phyloP scores from a whole-genome alignment of 2,888 invertebrate genomes.

The Andricus quercusramuli region DNA sequence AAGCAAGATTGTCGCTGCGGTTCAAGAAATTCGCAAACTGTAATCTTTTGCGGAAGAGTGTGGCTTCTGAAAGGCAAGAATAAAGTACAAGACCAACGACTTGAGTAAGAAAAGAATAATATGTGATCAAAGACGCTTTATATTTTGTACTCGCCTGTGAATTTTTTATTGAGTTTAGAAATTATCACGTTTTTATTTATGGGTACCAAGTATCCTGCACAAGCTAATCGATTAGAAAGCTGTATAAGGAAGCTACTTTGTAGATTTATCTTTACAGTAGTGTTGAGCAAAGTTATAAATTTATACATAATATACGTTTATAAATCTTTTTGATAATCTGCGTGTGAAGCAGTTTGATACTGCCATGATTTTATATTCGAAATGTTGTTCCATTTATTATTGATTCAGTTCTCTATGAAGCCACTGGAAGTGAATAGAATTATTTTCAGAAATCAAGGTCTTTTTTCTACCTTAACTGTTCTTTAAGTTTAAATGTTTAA shows the following conservation, averaged over 20 bases:
- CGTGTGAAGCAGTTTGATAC: slow-evolving; percentile 39
- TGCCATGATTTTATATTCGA: neutral
- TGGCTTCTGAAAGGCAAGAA: slow-evolving; percentile 34
- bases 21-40: slow-evolving; percentile 82
- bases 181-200: slow-evolving; percentile 23
- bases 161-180: slow-evolving; percentile 50
- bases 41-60: slow-evolving; percentile 52
- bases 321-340: slow-evolving; percentile 36
- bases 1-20: slow-evolving; percentile 87
- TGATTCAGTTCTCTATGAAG: slow-evolving; percentile 22
- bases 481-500: neutral
- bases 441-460: slow-evolving; percentile 45
- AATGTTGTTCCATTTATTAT: slow-evolving; percentile 33
- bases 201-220: slow-evolving; percentile 15
- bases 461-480: slow-evolving; percentile 24
- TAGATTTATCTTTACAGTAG: neutral
- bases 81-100: slow-evolving; percentile 16
- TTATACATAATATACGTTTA: slow-evolving; percentile 1
- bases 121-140: slow-evolving; percentile 27
- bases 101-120: slow-evolving; percentile 5
- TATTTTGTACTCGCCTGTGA: slow-evolving; percentile 48
- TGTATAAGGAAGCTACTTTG: neutral
- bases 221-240: slow-evolving; percentile 4
- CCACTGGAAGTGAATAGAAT: slow-evolving; percentile 47
- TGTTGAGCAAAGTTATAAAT: slow-evolving; percentile 20